These are phyloP conservation scores for Chloroceryle amazona DNA, from an alignment of 2,797 vertebrate species.

Conservation along the genomic window DNA sequence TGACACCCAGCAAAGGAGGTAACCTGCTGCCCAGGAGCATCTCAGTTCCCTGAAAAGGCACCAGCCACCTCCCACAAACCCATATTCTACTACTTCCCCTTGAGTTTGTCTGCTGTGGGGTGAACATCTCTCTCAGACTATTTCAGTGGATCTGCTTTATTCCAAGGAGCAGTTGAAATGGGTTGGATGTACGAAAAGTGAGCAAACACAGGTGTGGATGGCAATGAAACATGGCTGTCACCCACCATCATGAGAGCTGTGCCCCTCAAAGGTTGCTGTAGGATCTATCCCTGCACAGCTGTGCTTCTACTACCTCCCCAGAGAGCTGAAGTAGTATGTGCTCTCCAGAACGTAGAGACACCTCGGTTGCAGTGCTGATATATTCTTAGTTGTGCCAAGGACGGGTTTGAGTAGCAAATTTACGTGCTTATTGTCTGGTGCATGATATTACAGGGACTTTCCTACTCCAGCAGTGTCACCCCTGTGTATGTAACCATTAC, in stretches of 20 bases:
- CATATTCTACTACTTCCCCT: background rate
- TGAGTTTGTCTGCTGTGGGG: background rate
- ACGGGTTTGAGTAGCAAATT: background rate
- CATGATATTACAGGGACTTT: slow-evolving; percentile 43
- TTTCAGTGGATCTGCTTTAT: background rate
- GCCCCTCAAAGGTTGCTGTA: background rate
- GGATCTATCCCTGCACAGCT: background rate
- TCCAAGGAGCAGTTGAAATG: background rate
- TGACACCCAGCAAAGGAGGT: background rate
- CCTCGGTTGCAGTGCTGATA: background rate
- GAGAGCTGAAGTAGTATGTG: background rate
- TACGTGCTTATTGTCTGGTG: background rate
- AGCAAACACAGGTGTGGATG: fast-evolving
- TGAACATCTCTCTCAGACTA: background rate
- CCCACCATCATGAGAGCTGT: fast-evolving
- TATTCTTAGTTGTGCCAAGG: background rate
- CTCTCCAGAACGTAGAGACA: fast-evolving
- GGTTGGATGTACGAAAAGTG: background rate
- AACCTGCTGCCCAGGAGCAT: background rate
- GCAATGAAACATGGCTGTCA: background rate
- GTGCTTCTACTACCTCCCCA: background rate
- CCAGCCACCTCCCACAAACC: background rate
- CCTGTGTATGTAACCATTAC: background rate
- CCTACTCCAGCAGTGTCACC: background rate
- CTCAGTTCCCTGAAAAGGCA: background rate